Conservation (phyloP, 2,113 vertebrate genomes). For the Octodon degus region DNA sequence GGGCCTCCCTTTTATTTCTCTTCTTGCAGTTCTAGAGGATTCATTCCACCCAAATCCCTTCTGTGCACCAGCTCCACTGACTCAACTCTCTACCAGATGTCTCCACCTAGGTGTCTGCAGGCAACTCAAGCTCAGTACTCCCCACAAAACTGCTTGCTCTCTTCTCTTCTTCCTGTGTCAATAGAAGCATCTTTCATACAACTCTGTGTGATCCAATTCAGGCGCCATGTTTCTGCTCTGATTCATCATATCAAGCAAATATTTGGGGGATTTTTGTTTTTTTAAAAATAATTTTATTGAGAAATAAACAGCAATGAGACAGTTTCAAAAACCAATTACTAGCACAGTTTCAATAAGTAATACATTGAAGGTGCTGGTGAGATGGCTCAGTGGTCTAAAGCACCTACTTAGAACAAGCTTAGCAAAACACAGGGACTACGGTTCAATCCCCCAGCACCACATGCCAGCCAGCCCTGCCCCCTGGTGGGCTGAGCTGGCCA, state of each 20-base stretch:
- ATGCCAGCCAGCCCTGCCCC: too few species aligned
- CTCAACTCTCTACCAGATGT: not conserved
- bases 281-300: too few species aligned
- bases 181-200: not conserved
- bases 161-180: not conserved
- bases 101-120: not conserved
- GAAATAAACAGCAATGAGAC: too few species aligned
- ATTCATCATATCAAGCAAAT: not conserved
- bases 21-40: not conserved
- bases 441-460: too few species aligned
- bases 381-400: too few species aligned
- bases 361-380: too few species aligned
- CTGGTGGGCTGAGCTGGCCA: too few species aligned
- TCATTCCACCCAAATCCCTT: not conserved
- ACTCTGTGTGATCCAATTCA: not conserved
- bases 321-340: too few species aligned
- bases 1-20: not conserved
- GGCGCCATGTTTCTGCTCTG: not conserved
- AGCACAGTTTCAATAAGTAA: too few species aligned
- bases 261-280: not conserved
- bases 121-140: not conserved
- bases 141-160: not conserved
- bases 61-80: not conserved
- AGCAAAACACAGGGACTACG: too few species aligned
- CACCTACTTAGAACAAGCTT: too few species aligned